Percentiles rank a stretch among this genome's conserved stretches.
Evolutionary conservation across 1,140 invertebrate species (phyloP).

Genomic region (Lasioglossum baleicum): DNA sequence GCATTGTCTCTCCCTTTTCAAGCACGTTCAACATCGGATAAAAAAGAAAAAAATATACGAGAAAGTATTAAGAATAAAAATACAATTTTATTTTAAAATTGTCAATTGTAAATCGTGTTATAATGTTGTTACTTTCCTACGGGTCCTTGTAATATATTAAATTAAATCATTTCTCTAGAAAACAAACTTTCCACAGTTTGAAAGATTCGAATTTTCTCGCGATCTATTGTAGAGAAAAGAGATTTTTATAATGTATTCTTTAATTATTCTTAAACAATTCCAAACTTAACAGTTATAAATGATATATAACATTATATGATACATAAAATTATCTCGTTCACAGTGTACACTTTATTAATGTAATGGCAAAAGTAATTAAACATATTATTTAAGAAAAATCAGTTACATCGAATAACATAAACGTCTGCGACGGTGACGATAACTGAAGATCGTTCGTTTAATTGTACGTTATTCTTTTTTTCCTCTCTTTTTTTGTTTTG

Average conservation of each 20-base stretch:
- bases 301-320: conserved; percentile 22
- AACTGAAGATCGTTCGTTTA: conserved; percentile 15
- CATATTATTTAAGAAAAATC: conserved; percentile 30
- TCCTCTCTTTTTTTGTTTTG: background rate
- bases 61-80: conserved; percentile 24
- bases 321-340: conserved; percentile 32
- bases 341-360: conserved; percentile 44
- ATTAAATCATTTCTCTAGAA: background rate
- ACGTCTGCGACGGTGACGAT: background rate
- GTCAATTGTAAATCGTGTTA: conserved; percentile 4
- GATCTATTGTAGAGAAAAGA: background rate
- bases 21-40: conserved; percentile 5
- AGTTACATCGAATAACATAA: conserved; percentile 26
- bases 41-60: background rate
- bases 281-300: conserved; percentile 35
- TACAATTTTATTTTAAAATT: conserved; percentile 22
- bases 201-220: background rate
- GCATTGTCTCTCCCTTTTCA: background rate
- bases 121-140: conserved; percentile 5
- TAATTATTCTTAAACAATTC: conserved; percentile 26
- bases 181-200: background rate
- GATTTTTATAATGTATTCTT: conserved; percentile 8
- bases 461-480: background rate
- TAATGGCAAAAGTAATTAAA: conserved; percentile 24
- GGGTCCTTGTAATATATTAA: background rate